Evolutionary conservation across 2,888 invertebrate genomes (phyloP), one percentile per base, ranked within the genome.

Genomic region (Heliothis peltigera): DNA sequence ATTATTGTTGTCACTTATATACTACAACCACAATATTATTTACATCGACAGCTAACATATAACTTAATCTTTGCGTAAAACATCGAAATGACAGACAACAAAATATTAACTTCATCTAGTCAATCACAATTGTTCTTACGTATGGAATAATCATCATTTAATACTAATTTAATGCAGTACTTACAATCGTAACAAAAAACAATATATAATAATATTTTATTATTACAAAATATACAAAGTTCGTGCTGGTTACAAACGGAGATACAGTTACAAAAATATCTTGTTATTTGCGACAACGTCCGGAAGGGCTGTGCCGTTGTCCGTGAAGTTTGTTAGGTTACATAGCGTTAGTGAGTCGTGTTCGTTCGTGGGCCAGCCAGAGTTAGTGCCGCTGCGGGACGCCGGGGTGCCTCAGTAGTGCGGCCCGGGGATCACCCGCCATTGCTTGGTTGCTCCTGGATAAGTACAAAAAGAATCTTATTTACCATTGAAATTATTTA

Each of bases 371-470:
- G 75, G 65, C 76, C 72, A 56, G 72, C 76, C 75, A 71, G 46
- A 39, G 64, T 72, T 73, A 73, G 76, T 65, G 76, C 51, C 51
- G 57, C 28, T 49, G 46, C 70, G 69, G 54, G 64, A 35, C 70
- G 75, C 57, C 47, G 44, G 19, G 58, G 70, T 74, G 10, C 32
- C 54, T 54, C 53, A 22, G 18, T 56, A 42, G n/a, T 43, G 54
- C 55, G 62, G 65, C 21, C 32, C 61, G 25, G 59, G 68, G 75
- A 87, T 94, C 94, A 94, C 78, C 94, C 94, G 58, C 94, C 94
- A 69, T 93, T 93, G 79, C 92, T 93, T 21, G 93, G 92, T 81
- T 92, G 93, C 65, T 94, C 94, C 94, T 94, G 84, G 0, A 59
- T 56, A 5, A 12, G 39, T 15, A 48, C 19, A 39, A 39, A 39